Evolutionary conservation across 2,888 invertebrate genomes (phyloP).

Genomic region (Phoenoteleia sp.): DNA sequence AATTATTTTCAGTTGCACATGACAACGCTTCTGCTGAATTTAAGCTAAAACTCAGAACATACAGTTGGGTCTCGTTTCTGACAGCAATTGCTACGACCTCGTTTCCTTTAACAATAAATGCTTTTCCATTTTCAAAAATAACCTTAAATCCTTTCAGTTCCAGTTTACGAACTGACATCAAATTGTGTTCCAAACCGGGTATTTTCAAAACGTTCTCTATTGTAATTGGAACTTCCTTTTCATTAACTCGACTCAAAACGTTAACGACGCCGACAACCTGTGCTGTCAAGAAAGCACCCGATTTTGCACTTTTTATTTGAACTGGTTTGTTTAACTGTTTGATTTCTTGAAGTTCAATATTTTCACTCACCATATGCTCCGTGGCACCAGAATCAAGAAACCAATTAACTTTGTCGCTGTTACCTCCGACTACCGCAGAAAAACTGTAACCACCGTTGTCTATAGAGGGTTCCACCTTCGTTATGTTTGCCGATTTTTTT

Average conservation of each 20-base stretch:
- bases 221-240: not conserved
- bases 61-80: conserved; percentile 52
- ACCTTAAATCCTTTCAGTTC: conserved; percentile 74
- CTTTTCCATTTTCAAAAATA: conserved; percentile 74
- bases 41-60: conserved; percentile 40
- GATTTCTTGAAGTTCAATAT: conserved; percentile 49
- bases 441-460: no score
- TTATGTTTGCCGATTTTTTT: conserved; percentile 10
- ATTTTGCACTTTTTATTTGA: conserved; percentile 71
- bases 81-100: conserved; percentile 51
- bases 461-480: no score
- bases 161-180: conserved; percentile 73
- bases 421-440: no score
- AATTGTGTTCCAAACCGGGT: conserved; percentile 64
- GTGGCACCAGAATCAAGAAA: conserved; percentile 29
- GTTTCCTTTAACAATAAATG: conserved; percentile 65
- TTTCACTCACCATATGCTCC: conserved; percentile 70
- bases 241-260: not conserved
- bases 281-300: conserved; percentile 42
- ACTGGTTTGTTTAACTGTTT: conserved; percentile 58
- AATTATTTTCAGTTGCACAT: no score
- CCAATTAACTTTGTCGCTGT: conserved; percentile 8
- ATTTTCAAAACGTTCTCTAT: conserved; percentile 58
- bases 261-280: conserved; percentile 1
- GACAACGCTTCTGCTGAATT: no score